Base-by-base conservation (phyloP, 2,797 vertebrate genomes). In the Peromyscus eremicus region DNA sequence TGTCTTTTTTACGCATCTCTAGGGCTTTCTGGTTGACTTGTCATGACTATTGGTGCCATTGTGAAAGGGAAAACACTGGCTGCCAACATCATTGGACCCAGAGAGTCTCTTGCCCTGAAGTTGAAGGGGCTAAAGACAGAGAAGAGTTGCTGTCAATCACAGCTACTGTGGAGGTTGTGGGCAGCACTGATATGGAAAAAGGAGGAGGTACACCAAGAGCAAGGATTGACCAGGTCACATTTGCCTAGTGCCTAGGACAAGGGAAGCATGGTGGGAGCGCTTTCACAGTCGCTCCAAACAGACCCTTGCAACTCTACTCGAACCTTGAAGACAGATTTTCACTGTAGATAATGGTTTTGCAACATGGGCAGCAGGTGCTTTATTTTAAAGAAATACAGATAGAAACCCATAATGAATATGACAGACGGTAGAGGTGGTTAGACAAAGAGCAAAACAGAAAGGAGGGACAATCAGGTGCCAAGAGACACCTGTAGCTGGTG, bases 401-500 rank as follows among this genome's bases (percentile, higher is more conserved):
- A 57, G 13, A 89, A 91, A 55, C 32, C 76, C 43, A 55, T 29
- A 14, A 21, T 52, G 49, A 68, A n/a, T 3, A 23, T 49, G 52
- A 62, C 25, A 43, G 29, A 32, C 8, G 8, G 4, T 52, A 43
- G 52, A 87, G 5, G 5, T 21, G 23, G 37, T 34, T 7, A 46
- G 49, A 55, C 17, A 64, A 55, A 13, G 29, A 13, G 14, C 32
- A 29, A 62, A 43, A 60, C 40, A 70, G n/a, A 68, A 86, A 66
- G 14, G 3, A 91, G 29, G 43, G 32, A 84, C 13, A 40, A 19
- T 21, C 9, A 62, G 68, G 2, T 37, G 25, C 7, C 11, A 6
- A 94, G 19, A 21, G 23, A 21, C 17, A 32, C 13, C 3, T 3
- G 0, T 27, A 37, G 37, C 23, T 21, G 7, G 1, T 0, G 37